These are phyloP conservation scores for Agelas oroides DNA, from an alignment of 37 sponge, comb jelly and placozoan genomes.

Conservation along the genomic window DNA sequence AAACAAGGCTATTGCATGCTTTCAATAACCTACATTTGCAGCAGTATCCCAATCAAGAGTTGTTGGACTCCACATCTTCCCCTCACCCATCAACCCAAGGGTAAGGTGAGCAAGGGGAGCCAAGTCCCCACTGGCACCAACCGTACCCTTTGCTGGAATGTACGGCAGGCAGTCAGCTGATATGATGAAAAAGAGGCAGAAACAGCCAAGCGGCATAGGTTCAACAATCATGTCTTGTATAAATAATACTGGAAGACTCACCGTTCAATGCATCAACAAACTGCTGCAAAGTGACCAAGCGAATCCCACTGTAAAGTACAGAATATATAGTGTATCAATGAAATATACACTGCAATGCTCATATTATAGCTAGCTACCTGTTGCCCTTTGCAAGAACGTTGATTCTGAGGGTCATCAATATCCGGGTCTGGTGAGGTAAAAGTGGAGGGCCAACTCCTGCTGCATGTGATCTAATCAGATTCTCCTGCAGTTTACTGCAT, in stretches of 20 bases:
- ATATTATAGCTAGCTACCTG: constrained; percentile 50
- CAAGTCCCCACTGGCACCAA: constrained; percentile 92
- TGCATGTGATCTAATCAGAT: constrained; percentile 83
- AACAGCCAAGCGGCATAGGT: not conserved
- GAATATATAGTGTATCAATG: not conserved
- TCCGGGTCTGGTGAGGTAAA: constrained; percentile 55
- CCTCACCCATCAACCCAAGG: constrained; percentile 88
- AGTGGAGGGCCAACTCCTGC: constrained; percentile 75
- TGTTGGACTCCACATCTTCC: constrained; percentile 90
- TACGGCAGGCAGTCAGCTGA: constrained; percentile 69
- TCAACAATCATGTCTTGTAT: not conserved
- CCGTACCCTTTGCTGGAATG: constrained; percentile 87
- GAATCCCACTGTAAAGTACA: constrained; percentile 41
- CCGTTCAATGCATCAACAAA: constrained; percentile 65
- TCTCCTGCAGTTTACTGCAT: constrained; percentile 76
- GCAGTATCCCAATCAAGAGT: constrained; percentile 81
- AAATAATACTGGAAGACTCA: not conserved
- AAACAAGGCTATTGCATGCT: no score
- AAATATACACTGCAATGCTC: no score
- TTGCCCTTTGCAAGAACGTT: constrained; percentile 87
- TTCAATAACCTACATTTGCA: no score
- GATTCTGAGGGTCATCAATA: constrained; percentile 85
- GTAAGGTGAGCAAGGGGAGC: constrained; percentile 92
- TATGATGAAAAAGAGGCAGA: not conserved
- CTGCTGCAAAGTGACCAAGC: constrained; percentile 51